phyloP scores from a whole-genome alignment of 2,888 invertebrate species.

The Halocaridina rubra region DNA sequence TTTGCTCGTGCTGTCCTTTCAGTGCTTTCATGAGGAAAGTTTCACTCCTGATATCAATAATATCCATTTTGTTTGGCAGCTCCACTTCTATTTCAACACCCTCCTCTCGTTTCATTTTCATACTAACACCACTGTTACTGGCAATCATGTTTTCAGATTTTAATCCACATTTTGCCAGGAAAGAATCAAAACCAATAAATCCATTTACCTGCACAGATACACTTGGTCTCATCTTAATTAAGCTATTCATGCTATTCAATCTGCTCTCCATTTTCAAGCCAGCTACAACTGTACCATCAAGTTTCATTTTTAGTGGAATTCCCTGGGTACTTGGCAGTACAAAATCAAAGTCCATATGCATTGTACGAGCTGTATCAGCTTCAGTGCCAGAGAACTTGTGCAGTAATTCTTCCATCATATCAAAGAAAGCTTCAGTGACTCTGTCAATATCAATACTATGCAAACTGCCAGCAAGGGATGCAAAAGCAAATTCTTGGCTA shows the following conservation, averaged over 20 bases:
- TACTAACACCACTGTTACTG: neutral
- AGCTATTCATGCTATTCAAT: neutral
- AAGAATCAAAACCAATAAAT: neutral
- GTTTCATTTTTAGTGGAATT: conserved; percentile 38
- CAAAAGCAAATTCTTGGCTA: conserved; percentile 51
- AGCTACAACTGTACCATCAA: conserved; percentile 25
- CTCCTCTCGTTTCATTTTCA: neutral
- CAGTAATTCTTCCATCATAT: neutral
- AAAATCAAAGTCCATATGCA: conserved; percentile 16
- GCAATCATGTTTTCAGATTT: neutral
- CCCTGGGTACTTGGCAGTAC: conserved; percentile 47
- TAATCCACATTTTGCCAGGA: neutral
- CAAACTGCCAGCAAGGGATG: conserved; percentile 12
- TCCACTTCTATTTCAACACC: neutral
- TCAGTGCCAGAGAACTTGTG: neutral
- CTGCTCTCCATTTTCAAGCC: conserved; percentile 6
- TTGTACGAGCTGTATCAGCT: conserved; percentile 20
- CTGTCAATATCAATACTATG: neutral
- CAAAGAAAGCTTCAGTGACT: neutral
- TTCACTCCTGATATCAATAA: conserved; percentile 3
- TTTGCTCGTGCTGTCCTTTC: neutral
- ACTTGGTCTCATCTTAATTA: neutral
- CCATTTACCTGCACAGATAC: neutral
- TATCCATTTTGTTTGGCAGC: neutral
- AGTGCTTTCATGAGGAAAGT: conserved; percentile 14